Conservation (phyloP, 2,797 vertebrate genomes). For the Novumbra hubbsi region DNA sequence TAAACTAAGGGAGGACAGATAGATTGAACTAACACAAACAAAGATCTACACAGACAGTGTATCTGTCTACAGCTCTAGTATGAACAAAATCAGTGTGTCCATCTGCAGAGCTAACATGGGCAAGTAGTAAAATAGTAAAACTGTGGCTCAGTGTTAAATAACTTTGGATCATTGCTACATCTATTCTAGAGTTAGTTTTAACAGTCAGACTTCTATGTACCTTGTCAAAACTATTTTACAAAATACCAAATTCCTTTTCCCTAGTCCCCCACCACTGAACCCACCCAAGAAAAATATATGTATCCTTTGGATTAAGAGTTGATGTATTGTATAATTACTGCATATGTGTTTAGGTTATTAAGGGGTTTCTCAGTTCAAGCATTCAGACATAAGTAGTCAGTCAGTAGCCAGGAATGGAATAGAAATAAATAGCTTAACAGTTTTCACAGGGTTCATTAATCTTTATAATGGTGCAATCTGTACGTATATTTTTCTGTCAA, state of each 20-base stretch:
- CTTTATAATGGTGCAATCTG: conserved; percentile 39
- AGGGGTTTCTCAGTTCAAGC: conserved; percentile 51
- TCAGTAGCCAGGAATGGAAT: conserved; percentile 35
- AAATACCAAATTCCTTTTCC: conserved; percentile 57
- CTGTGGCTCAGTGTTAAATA: conserved; percentile 70
- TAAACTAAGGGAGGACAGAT: conserved; percentile 63
- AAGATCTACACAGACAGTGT: conserved; percentile 45
- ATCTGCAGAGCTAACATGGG: conserved; percentile 43
- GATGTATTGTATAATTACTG: conserved; percentile 65
- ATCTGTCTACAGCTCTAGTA: conserved; percentile 63
- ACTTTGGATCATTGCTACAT: conserved; percentile 77
- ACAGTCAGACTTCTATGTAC: conserved; percentile 58
- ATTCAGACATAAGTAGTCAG: conserved; percentile 54
- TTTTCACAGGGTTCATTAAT: conserved; percentile 54
- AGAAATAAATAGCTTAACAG: conserved; percentile 43
- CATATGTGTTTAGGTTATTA: conserved; percentile 61
- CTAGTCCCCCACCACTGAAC: conserved; percentile 23
- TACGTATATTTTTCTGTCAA: conserved; percentile 16
- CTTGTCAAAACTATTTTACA: conserved; percentile 58
- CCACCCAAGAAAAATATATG: conserved; percentile 54
- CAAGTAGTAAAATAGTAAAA: conserved; percentile 32
- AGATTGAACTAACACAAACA: conserved; percentile 41
- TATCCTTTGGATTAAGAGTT: conserved; percentile 66
- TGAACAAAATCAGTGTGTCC: conserved; percentile 42
- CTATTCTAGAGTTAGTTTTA: conserved; percentile 52